Evolutionary conservation across 2,113 vertebrate species (phyloP).

Genomic region (Elgaria multicarinata): DNA sequence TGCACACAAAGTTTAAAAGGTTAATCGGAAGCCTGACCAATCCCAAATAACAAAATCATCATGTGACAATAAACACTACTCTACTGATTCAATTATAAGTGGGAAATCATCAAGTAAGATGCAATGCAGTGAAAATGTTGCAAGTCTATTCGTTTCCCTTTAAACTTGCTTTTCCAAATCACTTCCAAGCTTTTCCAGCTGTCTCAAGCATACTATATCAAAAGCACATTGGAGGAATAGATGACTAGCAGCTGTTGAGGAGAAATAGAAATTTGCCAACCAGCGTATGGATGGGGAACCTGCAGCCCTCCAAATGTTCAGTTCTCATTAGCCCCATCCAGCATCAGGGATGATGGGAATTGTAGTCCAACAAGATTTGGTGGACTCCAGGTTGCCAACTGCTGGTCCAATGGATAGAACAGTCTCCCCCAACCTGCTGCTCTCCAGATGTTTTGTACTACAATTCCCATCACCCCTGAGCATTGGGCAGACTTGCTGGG

Average conservation of each 20-base stretch:
- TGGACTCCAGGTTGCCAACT: too few species aligned
- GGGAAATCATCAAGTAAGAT: conserved; percentile 40
- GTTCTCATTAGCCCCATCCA: background rate
- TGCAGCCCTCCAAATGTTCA: background rate
- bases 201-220: conserved; percentile 46
- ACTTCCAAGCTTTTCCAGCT: conserved; percentile 70
- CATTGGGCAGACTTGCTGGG: too few species aligned
- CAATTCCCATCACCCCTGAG: too few species aligned
- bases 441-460: too few species aligned
- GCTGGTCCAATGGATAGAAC: too few species aligned
- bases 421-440: too few species aligned
- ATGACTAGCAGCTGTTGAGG: conserved; percentile 67
- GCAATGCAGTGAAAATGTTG: conserved; percentile 45
- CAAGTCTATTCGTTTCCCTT: conserved; percentile 68
- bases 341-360: background rate
- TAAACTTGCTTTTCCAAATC: conserved; percentile 63
- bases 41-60: conserved; percentile 39
- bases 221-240: conserved; percentile 61
- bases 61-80: conserved; percentile 41
- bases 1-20: conserved; percentile 8
- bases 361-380: background rate
- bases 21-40: conserved; percentile 33
- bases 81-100: conserved; percentile 28
- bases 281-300: background rate
- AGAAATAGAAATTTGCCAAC: conserved; percentile 48